phyloP scores from a whole-genome alignment of 2,797 vertebrate genomes.

The Hippoglossus hippoglossus region DNA sequence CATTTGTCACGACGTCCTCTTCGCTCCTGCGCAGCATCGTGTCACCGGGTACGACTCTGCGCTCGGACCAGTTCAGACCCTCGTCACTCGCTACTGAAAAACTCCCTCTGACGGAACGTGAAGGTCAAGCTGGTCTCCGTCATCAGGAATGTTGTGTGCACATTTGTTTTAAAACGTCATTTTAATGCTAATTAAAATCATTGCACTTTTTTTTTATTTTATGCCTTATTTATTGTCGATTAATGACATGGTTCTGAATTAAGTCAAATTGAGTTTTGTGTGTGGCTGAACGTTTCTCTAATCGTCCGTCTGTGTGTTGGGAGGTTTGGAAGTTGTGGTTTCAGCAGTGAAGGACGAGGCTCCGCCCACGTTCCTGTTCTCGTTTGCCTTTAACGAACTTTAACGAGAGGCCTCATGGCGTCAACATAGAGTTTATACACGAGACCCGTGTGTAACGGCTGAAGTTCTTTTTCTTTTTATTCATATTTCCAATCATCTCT shows the following conservation, averaged over 20 bases:
- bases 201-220: constrained; percentile 55
- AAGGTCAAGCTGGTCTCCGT: constrained; percentile 16
- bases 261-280: constrained; percentile 15
- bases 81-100: too few relatives aligned
- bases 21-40: neutral
- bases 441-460: too few relatives aligned
- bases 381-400: constrained; percentile 28
- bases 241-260: constrained; percentile 38
- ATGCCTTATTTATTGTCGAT: constrained; percentile 79
- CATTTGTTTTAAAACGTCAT: constrained; percentile 5
- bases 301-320: neutral
- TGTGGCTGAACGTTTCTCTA: neutral
- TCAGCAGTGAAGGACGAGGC: neutral
- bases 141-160: constrained; percentile 30
- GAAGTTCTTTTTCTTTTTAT: too few relatives aligned
- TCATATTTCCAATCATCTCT: too few relatives aligned
- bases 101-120: neutral
- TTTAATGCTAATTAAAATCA: constrained; percentile 51
- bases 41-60: neutral
- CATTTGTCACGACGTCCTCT: constrained; percentile 4
- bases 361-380: neutral
- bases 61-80: constrained; percentile 1
- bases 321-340: neutral
- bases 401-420: too few relatives aligned
- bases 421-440: too few relatives aligned